Percentiles rank a stretch among this genome's conserved stretches.
These are phyloP conservation scores for Falco naumanni DNA, from an alignment of 2,797 vertebrate species.

Conservation along the genomic window DNA sequence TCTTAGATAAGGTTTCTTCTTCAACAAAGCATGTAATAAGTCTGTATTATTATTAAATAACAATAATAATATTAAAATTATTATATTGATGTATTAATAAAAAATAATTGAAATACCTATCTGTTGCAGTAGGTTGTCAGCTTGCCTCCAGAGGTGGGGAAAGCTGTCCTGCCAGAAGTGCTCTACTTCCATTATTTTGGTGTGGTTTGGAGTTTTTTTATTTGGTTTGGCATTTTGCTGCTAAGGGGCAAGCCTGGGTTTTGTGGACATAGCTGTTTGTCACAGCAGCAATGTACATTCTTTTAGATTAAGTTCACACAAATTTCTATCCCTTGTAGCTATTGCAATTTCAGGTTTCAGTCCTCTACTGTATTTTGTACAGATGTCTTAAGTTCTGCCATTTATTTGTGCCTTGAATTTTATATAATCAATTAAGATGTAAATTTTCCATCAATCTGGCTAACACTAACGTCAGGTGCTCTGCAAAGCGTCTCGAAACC, in stretches of 20 bases:
- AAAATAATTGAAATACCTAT: background rate
- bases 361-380: background rate
- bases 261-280: background rate
- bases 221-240: background rate
- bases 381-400: background rate
- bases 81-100: background rate
- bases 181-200: background rate
- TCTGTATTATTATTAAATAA: background rate
- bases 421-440: background rate
- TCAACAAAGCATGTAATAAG: background rate
- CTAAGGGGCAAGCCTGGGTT: background rate
- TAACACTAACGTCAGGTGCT: constrained; percentile 4
- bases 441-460: background rate
- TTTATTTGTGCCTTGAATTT: background rate
- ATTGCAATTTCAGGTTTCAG: background rate
- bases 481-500: background rate
- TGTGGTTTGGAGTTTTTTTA: background rate
- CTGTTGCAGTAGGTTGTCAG: background rate
- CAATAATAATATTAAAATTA: background rate
- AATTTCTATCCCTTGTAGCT: background rate
- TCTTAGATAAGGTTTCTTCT: background rate
- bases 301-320: background rate
- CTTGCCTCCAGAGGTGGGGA: background rate
- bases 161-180: background rate
- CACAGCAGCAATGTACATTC: background rate